Evolutionary conservation across 92 coral and sea anemone species (phyloP).

Genomic region (Siderastrea radians): DNA sequence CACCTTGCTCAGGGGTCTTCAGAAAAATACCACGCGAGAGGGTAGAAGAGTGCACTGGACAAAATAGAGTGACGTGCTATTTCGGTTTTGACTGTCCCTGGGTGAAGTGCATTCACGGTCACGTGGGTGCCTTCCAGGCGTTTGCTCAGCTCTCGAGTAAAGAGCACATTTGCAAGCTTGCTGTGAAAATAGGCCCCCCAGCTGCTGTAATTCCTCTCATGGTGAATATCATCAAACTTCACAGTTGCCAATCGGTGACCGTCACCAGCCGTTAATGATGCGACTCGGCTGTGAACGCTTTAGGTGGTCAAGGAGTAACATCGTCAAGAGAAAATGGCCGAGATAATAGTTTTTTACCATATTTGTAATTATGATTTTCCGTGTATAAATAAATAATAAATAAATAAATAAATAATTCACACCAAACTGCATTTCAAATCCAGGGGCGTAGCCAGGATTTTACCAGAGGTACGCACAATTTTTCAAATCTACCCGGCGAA

Average conservation of each 20-base stretch:
- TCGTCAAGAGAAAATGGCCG: conserved; percentile 94
- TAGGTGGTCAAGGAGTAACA: conserved; percentile 77
- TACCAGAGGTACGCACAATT: too few relatives aligned
- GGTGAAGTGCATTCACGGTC: conserved; percentile 82
- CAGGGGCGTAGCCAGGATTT: not conserved
- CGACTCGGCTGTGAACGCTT: conserved; percentile 83
- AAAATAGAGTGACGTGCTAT: conserved; percentile 61
- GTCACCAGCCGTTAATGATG: conserved; percentile 74
- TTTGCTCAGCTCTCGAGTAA: conserved; percentile 85
- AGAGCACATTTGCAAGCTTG: conserved; percentile 88
- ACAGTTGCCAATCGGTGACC: conserved; percentile 54
- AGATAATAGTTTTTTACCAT: conserved; percentile 36
- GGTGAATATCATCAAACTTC: conserved; percentile 75
- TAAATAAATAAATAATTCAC: conserved; percentile 41
- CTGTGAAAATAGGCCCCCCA: conserved; percentile 79
- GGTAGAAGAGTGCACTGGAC: conserved; percentile 22
- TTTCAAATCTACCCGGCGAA: too few relatives aligned
- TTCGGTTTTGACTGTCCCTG: conserved; percentile 77
- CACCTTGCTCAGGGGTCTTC: conserved; percentile 78
- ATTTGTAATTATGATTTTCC: too few relatives aligned
- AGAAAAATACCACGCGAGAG: conserved; percentile 65
- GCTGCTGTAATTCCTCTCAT: conserved; percentile 65
- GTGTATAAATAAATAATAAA: too few relatives aligned
- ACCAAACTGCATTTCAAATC: conserved; percentile 90
- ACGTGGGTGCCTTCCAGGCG: conserved; percentile 88